phyloP scores from a whole-genome alignment of 2,888 invertebrate genomes.

The Ormyrus pomaceus region DNA sequence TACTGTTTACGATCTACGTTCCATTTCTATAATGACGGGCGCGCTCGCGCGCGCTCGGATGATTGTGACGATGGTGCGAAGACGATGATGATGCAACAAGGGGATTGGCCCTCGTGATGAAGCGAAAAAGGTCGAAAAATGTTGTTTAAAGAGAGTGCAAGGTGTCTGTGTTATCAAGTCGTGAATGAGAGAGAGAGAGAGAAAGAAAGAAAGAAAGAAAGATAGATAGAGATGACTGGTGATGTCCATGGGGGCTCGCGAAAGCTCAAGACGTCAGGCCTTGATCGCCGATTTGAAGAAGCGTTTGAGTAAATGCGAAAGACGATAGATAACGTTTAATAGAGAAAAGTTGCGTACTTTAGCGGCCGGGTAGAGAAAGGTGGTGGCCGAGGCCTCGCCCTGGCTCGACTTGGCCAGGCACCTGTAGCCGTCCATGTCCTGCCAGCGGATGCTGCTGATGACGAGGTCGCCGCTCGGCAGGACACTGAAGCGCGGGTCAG shows the following conservation, averaged over 20 bases:
- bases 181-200: background rate
- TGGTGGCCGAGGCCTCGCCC: conserved; percentile 79
- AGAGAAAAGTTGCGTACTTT: conserved; percentile 57
- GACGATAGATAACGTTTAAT: conserved; percentile 50
- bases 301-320: conserved; percentile 49
- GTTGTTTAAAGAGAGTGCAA: conserved; percentile 11
- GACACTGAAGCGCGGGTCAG: conserved; percentile 65
- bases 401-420: conserved; percentile 84
- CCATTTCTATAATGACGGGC: too few relatives aligned
- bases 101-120: conserved; percentile 12
- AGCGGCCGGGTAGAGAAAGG: conserved; percentile 84
- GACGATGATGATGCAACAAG: conserved; percentile 30
- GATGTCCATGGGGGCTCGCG: too few relatives aligned
- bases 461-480: conserved; percentile 86
- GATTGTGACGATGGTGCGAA: background rate
- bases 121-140: conserved; percentile 29
- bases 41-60: too few relatives aligned
- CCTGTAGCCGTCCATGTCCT: conserved; percentile 88
- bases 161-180: background rate
- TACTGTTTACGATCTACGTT: background rate
- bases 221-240: background rate
- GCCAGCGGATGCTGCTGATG: conserved; percentile 84
- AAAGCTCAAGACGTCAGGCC: conserved; percentile 32
- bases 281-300: conserved; percentile 51
- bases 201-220: background rate